A percentile compares a stretch with the other conserved stretches of the same genome.
Conservation (phyloP, 2,113 vertebrate species). For the Poeciliopsis turrubarensis region DNA sequence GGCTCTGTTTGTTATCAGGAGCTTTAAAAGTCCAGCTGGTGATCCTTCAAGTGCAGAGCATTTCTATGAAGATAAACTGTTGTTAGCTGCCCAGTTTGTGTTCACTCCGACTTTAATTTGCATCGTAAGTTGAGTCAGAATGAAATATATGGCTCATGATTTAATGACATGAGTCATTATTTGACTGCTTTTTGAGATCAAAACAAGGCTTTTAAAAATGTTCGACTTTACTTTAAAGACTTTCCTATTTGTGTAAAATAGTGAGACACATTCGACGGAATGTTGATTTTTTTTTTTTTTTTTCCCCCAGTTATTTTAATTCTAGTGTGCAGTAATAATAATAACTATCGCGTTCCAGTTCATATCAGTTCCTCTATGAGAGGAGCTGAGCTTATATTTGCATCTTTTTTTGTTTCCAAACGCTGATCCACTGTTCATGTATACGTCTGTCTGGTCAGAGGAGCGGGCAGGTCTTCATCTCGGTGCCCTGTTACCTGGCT, state of each 20-base stretch:
- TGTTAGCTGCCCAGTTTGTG: not conserved
- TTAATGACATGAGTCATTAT: not conserved
- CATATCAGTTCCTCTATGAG: not conserved
- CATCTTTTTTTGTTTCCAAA: slow-evolving; percentile 9
- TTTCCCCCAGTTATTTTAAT: not conserved
- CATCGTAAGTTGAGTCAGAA: too few species aligned
- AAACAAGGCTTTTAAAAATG: not conserved
- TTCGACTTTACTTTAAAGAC: not conserved
- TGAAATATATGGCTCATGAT: too few species aligned
- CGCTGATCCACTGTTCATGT: slow-evolving; percentile 1
- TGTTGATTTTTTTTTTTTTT: not conserved
- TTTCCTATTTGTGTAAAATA: not conserved
- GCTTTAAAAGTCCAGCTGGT: not conserved
- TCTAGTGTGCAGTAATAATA: not conserved
- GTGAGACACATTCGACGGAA: not conserved
- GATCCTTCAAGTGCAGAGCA: not conserved
- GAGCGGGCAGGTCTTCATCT: slow-evolving; percentile 35
- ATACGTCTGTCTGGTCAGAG: slow-evolving; percentile 3
- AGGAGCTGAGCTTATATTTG: not conserved
- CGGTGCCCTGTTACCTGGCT: slow-evolving; percentile 3
- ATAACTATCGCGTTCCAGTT: not conserved
- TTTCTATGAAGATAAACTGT: not conserved
- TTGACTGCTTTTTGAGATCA: not conserved
- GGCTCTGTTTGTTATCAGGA: not conserved
- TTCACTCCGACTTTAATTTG: not conserved